These are phyloP conservation scores for Platichthys flesus DNA, from an alignment of 2,113 vertebrate genomes.

Conservation along the genomic window DNA sequence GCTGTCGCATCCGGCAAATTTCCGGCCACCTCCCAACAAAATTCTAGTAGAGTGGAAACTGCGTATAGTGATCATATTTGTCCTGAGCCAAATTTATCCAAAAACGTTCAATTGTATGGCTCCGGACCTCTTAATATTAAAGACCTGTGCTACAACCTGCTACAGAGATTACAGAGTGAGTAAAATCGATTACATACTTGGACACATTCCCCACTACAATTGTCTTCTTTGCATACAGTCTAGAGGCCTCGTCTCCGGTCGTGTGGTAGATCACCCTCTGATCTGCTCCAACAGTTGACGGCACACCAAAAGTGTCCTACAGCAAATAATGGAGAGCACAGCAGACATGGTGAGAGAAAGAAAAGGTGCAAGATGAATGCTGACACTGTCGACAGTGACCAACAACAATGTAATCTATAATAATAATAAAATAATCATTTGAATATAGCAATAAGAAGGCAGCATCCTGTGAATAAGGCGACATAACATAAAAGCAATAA, in stretches of 20 bases:
- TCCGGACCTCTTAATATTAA: not conserved
- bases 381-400: no score
- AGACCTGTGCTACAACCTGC: not conserved
- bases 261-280: conserved; percentile 85
- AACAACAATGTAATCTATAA: no score
- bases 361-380: not conserved
- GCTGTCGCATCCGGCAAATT: no score
- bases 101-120: not conserved
- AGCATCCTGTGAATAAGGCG: no score
- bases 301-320: conserved; percentile 88
- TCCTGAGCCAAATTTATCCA: no score
- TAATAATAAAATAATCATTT: no score
- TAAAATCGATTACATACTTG: conserved; percentile 82
- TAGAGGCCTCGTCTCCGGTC: conserved; percentile 89
- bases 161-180: not conserved
- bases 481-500: no score
- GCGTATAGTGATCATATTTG: no score
- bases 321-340: conserved; percentile 38
- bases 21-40: no score
- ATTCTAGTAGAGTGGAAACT: no score
- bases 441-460: no score
- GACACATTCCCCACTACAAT: conserved; percentile 99
- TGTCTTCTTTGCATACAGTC: conserved; percentile 97
- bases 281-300: conserved; percentile 82
- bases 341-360: not conserved